These are phyloP conservation scores for Cancer borealis DNA, from an alignment of 2,888 invertebrate genomes.

Conservation along the genomic window DNA sequence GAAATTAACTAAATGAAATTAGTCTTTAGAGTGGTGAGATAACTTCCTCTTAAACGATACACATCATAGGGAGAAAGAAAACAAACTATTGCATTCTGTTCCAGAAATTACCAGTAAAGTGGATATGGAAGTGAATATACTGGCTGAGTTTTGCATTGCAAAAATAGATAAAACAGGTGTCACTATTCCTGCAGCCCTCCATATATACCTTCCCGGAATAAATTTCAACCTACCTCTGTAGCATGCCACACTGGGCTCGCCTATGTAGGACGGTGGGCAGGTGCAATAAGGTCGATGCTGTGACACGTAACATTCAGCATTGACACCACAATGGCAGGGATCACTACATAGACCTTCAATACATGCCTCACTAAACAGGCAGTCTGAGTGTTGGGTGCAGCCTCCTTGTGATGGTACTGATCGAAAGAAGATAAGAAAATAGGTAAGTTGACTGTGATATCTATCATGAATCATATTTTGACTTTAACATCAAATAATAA, in stretches of 20 bases:
- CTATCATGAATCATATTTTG: not conserved
- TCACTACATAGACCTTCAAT: conserved; percentile 91
- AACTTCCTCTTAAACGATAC: no score
- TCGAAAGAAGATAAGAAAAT: not conserved
- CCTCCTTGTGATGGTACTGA: conserved; percentile 84
- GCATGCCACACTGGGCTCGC: conserved; percentile 91
- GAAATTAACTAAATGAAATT: no score
- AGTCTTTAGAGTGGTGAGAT: no score
- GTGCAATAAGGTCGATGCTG: conserved; percentile 93
- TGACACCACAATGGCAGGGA: conserved; percentile 91
- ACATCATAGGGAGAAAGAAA: no score
- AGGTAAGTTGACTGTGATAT: not conserved
- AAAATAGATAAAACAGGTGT: not conserved
- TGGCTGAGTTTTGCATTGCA: not conserved
- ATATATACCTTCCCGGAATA: not conserved
- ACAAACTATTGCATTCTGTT: no score
- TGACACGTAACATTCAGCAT: conserved; percentile 89
- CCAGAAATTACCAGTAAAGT: not conserved
- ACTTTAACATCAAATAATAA: not conserved
- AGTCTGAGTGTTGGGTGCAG: conserved; percentile 90
- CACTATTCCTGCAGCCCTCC: not conserved
- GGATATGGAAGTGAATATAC: not conserved
- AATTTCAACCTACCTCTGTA: conserved; percentile 81
- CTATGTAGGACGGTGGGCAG: conserved; percentile 90
- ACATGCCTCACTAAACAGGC: conserved; percentile 89